Evolutionary conservation across 2,113 vertebrate species (phyloP), one percentile per base, ranked within the genome.

Genomic region (Elephas maximus): DNA sequence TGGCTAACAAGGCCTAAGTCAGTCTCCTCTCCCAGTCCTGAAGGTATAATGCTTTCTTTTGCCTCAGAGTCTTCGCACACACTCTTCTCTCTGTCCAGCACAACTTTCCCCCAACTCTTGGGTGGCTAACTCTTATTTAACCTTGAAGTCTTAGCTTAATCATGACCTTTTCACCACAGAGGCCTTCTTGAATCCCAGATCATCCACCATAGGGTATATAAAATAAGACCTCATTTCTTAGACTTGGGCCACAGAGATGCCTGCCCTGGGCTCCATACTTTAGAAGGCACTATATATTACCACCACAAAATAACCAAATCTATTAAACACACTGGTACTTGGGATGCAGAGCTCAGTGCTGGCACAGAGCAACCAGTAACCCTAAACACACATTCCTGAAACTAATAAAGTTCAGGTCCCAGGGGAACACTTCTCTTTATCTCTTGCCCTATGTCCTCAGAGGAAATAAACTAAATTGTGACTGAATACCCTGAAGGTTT

Each of bases 131-230:
- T 85, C 24, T 79, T 30, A 82, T 15, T 30, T 28, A 87, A 48
- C 14, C 79, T 76, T 85, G 33, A 95, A 79, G 53, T 83, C 45
- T 92, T n/a, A 28, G 23, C 71, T 88, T 78, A 57, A 26, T 88
- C 41, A 21, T 23, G 45, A 87, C 21, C 69, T 90, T 33, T n/a
- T 96, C 24, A 48, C 9, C 17, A 44, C 1, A 37, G 45, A 62
- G 11, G 60, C 8, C 44, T 84, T 65, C 65, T 26, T 83, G 62
- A 53, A 28, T 73, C 53, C 73, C 41, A 26, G 30, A 71, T 17
- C 74, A 63, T 53, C 48, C 28, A 79, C 80, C 14, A 33, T 17
- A 28, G 78, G 26, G 20, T 60, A 30, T 62, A 44, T 6, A 89
- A 81, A 83, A 81, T 65, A 86, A 44, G 67, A 81, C 7, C 5